phyloP scores from a whole-genome alignment of 2,113 vertebrate genomes.

The Aspidoscelis tigris region DNA sequence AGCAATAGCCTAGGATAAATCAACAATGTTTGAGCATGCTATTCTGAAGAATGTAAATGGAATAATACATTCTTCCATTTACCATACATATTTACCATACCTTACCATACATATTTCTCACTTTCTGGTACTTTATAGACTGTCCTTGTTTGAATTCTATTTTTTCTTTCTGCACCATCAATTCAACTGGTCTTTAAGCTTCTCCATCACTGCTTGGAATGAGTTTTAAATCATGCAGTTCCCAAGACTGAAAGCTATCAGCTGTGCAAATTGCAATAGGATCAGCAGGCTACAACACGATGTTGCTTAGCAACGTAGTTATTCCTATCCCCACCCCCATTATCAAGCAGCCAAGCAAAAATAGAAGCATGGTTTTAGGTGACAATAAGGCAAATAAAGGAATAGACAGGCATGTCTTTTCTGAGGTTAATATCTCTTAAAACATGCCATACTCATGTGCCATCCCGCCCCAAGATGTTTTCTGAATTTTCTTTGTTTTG shows the following conservation, averaged over 20 bases:
- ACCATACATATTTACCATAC: not conserved
- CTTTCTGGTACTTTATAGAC: not conserved
- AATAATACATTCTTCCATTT: not conserved
- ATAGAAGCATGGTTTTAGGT: not conserved
- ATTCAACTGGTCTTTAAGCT: not conserved
- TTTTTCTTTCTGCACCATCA: not conserved
- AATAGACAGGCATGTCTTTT: not conserved
- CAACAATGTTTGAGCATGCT: not conserved
- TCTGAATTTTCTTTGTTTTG: not conserved
- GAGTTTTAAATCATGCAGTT: conserved; percentile 13
- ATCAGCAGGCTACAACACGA: not conserved
- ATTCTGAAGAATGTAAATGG: not conserved
- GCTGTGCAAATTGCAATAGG: conserved; percentile 23
- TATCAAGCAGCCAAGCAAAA: not conserved
- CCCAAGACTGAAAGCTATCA: conserved; percentile 16
- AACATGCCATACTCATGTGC: not conserved
- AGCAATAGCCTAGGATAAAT: not conserved
- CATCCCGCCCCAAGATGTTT: not conserved
- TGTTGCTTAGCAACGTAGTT: conserved; percentile 4
- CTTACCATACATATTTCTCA: not conserved
- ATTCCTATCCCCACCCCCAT: not conserved
- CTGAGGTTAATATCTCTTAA: not conserved
- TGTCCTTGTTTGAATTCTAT: not conserved
- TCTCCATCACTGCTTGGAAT: fast-evolving
- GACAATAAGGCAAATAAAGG: not conserved